Percentiles rank a stretch among this genome's conserved stretches.
Evolutionary conservation across 37 sponge, comb jelly and placozoan species (phyloP).

Genomic region (Ianthella basta): DNA sequence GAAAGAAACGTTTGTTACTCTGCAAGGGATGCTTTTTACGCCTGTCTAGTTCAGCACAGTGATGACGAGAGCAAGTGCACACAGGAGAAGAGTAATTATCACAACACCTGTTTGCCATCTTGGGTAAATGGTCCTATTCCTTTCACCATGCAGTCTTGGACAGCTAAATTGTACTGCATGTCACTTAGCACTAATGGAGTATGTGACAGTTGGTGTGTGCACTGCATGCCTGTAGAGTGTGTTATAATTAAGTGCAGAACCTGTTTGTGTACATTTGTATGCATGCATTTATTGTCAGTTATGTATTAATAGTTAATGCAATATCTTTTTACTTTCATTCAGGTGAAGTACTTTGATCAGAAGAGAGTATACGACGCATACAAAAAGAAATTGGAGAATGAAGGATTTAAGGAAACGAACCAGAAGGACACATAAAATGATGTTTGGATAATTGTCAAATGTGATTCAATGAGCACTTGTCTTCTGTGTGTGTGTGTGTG

Average conservation of each 20-base stretch:
- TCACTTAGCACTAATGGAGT: too few relatives aligned
- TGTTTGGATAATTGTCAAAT: not conserved
- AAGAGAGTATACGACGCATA: conserved; percentile 75
- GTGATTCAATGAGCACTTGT: not conserved
- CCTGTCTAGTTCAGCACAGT: conserved; percentile 47
- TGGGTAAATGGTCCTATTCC: conserved; percentile 53
- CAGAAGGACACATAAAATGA: not conserved
- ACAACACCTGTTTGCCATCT: conserved; percentile 58
- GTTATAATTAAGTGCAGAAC: too few relatives aligned
- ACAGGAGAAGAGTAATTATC: conserved; percentile 42
- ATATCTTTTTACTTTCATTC: not conserved
- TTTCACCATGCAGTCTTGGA: not conserved
- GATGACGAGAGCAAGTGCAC: conserved; percentile 40
- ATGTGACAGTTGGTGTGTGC: too few relatives aligned
- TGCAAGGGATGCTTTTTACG: conserved; percentile 66
- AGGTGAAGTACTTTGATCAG: conserved; percentile 83
- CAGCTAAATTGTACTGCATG: too few relatives aligned
- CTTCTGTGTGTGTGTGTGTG: not conserved
- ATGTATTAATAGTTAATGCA: too few relatives aligned
- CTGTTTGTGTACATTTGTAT: too few relatives aligned
- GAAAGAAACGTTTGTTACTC: conserved; percentile 64
- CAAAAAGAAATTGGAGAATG: conserved; percentile 65
- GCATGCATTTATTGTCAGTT: too few relatives aligned
- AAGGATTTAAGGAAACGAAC: not conserved
- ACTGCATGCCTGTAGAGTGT: too few relatives aligned